Percentiles rank a stretch among this genome's conserved stretches.
Conservation (phyloP, 30 jellyfish, hydroid and myxozoan genomes). For the Rhopilema esculentum region DNA sequence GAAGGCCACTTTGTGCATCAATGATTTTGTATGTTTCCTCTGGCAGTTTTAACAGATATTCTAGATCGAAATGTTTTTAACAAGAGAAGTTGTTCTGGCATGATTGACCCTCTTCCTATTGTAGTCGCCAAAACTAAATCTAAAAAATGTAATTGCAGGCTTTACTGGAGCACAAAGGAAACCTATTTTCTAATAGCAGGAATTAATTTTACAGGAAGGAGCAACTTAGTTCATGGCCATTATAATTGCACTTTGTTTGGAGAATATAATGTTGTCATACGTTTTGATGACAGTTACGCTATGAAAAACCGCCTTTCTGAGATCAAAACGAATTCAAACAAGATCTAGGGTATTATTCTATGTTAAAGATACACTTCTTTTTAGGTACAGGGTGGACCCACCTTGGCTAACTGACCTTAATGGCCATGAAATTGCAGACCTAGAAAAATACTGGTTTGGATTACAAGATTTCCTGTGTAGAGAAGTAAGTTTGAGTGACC, state of each 20-base stretch:
- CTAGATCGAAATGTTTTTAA: neutral
- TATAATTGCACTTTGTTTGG: neutral
- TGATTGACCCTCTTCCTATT: neutral
- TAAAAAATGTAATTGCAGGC: neutral
- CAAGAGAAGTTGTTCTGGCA: neutral
- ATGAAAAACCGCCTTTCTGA: neutral
- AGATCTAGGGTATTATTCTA: neutral
- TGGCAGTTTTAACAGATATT: neutral
- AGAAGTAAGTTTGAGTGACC: neutral
- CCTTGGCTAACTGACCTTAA: neutral
- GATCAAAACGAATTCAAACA: neutral
- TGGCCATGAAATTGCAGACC: neutral
- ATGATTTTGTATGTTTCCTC: neutral
- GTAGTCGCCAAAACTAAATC: neutral
- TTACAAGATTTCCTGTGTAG: neutral
- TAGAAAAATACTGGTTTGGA: neutral
- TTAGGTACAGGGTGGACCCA: neutral
- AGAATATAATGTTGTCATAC: neutral
- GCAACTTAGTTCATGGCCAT: neutral
- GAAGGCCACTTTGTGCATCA: neutral
- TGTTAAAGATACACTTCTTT: neutral
- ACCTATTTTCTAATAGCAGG: no score
- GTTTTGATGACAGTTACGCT: neutral
- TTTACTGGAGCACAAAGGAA: neutral
- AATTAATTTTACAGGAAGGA: no score